A percentile compares a stretch with the other conserved stretches of the same genome.
phyloP scores from a whole-genome alignment of 2,113 vertebrate genomes.

The Muntiacus muntjak region DNA sequence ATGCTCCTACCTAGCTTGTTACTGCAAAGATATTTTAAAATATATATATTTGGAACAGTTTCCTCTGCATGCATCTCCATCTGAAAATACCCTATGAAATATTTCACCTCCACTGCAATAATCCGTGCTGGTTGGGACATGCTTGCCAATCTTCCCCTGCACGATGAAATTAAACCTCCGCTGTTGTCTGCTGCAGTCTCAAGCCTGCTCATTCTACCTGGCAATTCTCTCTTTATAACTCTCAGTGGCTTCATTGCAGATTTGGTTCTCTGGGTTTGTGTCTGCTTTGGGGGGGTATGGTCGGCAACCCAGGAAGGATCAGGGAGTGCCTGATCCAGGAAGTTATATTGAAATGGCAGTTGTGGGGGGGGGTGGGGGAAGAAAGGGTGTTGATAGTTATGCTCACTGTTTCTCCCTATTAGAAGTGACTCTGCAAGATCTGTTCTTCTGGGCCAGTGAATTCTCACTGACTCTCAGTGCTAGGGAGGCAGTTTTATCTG shows the following conservation, averaged over 20 bases:
- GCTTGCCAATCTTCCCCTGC: conserved; percentile 5
- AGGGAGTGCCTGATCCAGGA: background rate
- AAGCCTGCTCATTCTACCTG: conserved; percentile 11
- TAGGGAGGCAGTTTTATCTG: background rate
- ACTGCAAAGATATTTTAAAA: conserved; percentile 75
- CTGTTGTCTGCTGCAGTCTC: rapidly evolving
- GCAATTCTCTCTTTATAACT: conserved; percentile 5
- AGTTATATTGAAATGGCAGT: background rate
- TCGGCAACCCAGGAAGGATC: background rate
- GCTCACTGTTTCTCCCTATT: background rate
- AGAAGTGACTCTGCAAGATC: background rate
- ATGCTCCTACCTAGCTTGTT: conserved; percentile 68
- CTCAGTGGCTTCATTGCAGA: background rate
- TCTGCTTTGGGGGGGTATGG: background rate
- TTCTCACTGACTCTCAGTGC: background rate
- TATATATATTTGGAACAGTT: conserved; percentile 42
- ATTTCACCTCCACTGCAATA: conserved; percentile 43
- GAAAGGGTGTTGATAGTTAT: background rate
- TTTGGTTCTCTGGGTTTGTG: background rate
- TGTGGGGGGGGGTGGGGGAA: background rate
- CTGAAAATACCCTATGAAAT: conserved; percentile 66
- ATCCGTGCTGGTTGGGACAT: conserved; percentile 38
- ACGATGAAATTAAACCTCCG: background rate
- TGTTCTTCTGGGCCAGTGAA: background rate
- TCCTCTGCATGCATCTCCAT: conserved; percentile 55